A percentile compares a stretch with the other conserved stretches of the same genome.
phyloP scores from a whole-genome alignment of 2,888 invertebrate genomes.

The Hirtodrosophila trivittata region DNA sequence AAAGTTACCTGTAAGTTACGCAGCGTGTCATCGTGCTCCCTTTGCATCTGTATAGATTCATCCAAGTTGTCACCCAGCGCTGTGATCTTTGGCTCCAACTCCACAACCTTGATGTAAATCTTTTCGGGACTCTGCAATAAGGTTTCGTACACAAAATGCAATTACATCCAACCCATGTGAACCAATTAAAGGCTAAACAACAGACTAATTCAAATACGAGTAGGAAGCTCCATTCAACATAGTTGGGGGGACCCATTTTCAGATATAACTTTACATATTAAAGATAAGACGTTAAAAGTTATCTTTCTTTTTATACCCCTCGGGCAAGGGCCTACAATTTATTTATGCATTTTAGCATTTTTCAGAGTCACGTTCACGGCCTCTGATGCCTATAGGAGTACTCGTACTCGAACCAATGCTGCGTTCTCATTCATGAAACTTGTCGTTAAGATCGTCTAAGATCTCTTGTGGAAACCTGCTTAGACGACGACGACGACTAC shows the following conservation, averaged over 20 bases:
- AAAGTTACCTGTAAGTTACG: conserved; percentile 90
- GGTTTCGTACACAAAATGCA: conserved; percentile 16
- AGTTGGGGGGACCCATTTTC: too few relatives aligned
- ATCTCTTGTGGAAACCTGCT: conserved; percentile 63
- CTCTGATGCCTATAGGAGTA: conserved; percentile 13
- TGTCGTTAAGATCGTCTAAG: conserved; percentile 59
- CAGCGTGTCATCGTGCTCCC: conserved; percentile 92
- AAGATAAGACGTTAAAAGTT: background rate
- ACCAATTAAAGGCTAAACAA: too few relatives aligned
- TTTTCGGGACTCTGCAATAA: conserved; percentile 90
- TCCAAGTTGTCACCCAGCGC: conserved; percentile 90
- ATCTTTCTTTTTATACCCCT: conserved; percentile 7
- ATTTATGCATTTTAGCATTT: conserved; percentile 17
- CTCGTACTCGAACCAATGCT: conserved; percentile 12
- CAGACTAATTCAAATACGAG: too few relatives aligned
- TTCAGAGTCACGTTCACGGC: conserved; percentile 49
- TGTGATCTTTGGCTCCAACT: conserved; percentile 92
- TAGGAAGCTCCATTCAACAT: too few relatives aligned
- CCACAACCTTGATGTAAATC: conserved; percentile 92
- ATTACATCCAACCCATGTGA: background rate
- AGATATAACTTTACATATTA: background rate
- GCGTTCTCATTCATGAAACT: conserved; percentile 71
- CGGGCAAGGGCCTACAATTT: conserved; percentile 25
- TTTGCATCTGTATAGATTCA: conserved; percentile 90
- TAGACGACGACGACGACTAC: conserved; percentile 18